A percentile compares a stretch with the other conserved stretches of the same genome.
phyloP scores from a whole-genome alignment of 2,888 invertebrate genomes.

The Leuctra nigra region DNA sequence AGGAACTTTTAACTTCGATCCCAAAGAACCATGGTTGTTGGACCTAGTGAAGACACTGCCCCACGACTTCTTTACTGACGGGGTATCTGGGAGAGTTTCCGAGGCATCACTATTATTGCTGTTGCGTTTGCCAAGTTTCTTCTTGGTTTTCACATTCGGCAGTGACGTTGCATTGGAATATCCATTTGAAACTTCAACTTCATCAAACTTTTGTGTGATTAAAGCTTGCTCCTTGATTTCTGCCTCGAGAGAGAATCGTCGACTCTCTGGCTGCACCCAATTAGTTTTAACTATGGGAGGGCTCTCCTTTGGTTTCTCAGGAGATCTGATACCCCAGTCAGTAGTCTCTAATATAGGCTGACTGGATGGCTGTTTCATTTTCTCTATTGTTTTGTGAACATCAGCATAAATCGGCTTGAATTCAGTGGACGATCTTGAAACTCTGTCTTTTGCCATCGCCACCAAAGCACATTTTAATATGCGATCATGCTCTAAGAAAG shows the following conservation, averaged over 20 bases:
- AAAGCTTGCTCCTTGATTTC: constrained; percentile 17
- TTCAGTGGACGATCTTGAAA: not conserved
- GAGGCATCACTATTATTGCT: constrained; percentile 23
- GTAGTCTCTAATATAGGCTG: not conserved
- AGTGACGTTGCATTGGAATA: constrained; percentile 19
- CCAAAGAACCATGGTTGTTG: not conserved
- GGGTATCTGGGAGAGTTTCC: constrained; percentile 19
- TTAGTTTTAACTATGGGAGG: not conserved
- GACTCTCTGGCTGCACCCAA: constrained; percentile 17
- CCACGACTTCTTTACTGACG: constrained; percentile 31
- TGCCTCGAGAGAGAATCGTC: constrained; percentile 5
- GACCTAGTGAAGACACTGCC: constrained; percentile 16
- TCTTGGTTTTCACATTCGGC: constrained; percentile 29
- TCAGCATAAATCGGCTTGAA: constrained; percentile 4
- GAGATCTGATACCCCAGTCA: not conserved
- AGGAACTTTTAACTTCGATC: constrained; percentile 9
- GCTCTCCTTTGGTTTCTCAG: constrained; percentile 5
- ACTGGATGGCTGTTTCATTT: not conserved
- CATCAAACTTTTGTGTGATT: constrained; percentile 18
- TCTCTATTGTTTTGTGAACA: constrained; percentile 2
- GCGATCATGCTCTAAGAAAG: constrained; percentile 65
- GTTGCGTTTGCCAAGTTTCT: constrained; percentile 24
- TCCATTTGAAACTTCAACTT: constrained; percentile 14
- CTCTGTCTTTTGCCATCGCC: constrained; percentile 46
- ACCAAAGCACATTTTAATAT: constrained; percentile 50